Conservation (phyloP, 2,888 invertebrate species). For the Volucella zonaria region DNA sequence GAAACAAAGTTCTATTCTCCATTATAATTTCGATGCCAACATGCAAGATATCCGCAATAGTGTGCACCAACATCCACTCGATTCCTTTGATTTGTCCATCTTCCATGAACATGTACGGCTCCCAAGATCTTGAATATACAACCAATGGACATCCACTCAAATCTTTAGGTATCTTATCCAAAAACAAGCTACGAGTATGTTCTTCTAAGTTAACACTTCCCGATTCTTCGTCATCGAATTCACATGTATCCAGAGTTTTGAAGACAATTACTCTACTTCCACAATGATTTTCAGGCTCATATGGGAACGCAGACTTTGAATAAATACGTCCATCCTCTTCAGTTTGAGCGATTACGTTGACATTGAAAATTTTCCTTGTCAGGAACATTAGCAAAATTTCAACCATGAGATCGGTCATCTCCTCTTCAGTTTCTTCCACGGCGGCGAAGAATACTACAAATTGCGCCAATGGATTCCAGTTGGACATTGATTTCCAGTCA, state of each 20-base stretch:
- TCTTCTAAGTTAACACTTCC: conserved; percentile 74
- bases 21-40: conserved; percentile 77
- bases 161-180: conserved; percentile 80
- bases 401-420: conserved; percentile 79
- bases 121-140: conserved; percentile 80
- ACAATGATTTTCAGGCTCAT: conserved; percentile 80
- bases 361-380: conserved; percentile 80
- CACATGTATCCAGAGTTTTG: conserved; percentile 79
- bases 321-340: conserved; percentile 77
- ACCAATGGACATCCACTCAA: conserved; percentile 80
- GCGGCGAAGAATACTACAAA: conserved; percentile 79
- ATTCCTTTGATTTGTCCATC: conserved; percentile 77
- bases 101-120: conserved; percentile 79
- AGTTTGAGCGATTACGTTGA: conserved; percentile 79
- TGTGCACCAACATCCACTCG: conserved; percentile 79
- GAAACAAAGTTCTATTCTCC: conserved; percentile 78
- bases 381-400: conserved; percentile 78
- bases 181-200: conserved; percentile 75
- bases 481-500: conserved; percentile 78
- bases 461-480: conserved; percentile 82
- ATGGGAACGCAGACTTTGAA: conserved; percentile 80
- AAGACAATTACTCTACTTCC: conserved; percentile 78
- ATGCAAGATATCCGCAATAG: conserved; percentile 79
- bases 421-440: conserved; percentile 78
- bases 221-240: conserved; percentile 70